Percentiles rank a stretch among this genome's conserved stretches.
phyloP scores from a whole-genome alignment of 2,113 vertebrate species.

The Phyllopteryx taeniolatus region DNA sequence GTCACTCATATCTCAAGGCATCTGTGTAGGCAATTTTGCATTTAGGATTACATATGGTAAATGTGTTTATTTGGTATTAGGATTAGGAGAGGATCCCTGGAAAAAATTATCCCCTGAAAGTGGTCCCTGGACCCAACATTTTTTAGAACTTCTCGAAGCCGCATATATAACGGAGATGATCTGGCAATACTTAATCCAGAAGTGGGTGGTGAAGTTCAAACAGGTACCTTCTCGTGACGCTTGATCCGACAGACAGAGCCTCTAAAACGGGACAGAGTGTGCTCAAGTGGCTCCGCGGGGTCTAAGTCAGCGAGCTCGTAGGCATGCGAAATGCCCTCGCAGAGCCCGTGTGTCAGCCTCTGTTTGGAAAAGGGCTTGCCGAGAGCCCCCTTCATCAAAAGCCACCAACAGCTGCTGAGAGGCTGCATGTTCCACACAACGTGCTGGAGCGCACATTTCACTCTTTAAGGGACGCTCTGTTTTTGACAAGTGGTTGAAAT shows the following conservation, averaged over 20 bases:
- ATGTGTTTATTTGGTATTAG: too few relatives aligned
- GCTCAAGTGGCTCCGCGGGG: conserved; percentile 49
- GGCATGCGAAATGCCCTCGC: conserved; percentile 60
- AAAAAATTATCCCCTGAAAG: too few relatives aligned
- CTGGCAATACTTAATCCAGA: conserved; percentile 13
- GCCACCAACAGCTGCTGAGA: conserved; percentile 57
- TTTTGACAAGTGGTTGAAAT: neutral
- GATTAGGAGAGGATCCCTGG: too few relatives aligned
- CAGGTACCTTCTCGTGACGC: conserved; percentile 33
- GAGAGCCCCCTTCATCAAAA: conserved; percentile 59
- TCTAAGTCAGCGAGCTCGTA: conserved; percentile 51
- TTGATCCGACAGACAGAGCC: conserved; percentile 22
- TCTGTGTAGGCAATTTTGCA: too few relatives aligned
- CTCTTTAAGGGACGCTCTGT: conserved; percentile 9
- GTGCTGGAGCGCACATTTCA: conserved; percentile 21
- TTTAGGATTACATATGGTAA: too few relatives aligned
- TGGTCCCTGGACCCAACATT: too few relatives aligned
- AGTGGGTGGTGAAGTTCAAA: conserved; percentile 16
- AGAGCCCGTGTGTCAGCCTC: conserved; percentile 54
- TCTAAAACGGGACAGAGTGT: conserved; percentile 40
- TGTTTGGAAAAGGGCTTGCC: conserved; percentile 60
- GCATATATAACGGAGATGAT: conserved; percentile 2
- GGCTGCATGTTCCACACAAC: conserved; percentile 38
- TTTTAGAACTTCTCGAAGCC: neutral
- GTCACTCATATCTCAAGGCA: too few relatives aligned